Evolutionary conservation across 2,888 invertebrate species (phyloP), one percentile per base, ranked within the genome.

Genomic region (Brachypterus glaber): DNA sequence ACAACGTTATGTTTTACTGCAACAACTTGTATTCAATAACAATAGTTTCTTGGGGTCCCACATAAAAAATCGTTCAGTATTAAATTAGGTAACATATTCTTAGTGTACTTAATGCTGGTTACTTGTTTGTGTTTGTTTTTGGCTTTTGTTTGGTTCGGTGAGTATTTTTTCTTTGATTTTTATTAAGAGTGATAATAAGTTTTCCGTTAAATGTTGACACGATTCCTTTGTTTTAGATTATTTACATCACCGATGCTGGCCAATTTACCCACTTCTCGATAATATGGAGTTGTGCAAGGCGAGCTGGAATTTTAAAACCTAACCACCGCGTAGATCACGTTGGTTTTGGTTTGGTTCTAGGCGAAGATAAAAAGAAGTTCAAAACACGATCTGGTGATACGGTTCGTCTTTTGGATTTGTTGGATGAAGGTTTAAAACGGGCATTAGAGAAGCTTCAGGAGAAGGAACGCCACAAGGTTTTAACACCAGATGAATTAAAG

Each of bases 301-400:
- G 79, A 41, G 79, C 79, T 33, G 89, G 85, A 2, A 82, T 90
- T 57, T 49, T 62, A 15, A 76, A 78, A 4, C 54, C 61, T 1
- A 64, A 66, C 39, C 76, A 78, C 41, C 76, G 84, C 39, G 69
- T 93, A 1, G 92, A 96, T 63, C 91, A 92, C 68, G 89, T 97
- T 9, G 84, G 82, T 2, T 98, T 98, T 64, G 98, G 98, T 9
- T 88, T 97, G 4, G 98, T 98, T 0, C 69, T 98, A 2, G 98
- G 98, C 9, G 97, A 96, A 66, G 97, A 98, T 68, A 92, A 89
- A 58, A 98, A 98, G 63, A 98, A 97, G 67, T 97, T 98, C 60
- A 98, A 98, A 67, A 97, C 97, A 1, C 76, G 98, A 30, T 95
- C 96, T 2, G 97, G 97, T 1, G 97, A 96, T 45, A 92, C 95